Conservation (phyloP, 92 coral and sea anemone species). For the Galaxea fascicularis region DNA sequence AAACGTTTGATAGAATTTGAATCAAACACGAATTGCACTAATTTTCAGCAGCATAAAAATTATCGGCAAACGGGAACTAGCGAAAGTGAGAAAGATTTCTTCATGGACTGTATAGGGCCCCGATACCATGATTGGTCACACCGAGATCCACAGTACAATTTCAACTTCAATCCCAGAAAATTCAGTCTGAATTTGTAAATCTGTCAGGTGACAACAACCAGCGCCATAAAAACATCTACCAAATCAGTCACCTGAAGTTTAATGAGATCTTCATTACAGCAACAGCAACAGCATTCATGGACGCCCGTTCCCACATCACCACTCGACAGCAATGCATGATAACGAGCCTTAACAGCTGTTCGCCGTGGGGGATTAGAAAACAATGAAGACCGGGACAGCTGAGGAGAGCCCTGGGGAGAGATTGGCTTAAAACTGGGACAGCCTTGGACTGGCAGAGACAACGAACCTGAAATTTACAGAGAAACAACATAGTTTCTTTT, state of each 20-base stretch:
- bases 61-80: no score
- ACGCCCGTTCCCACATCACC: constrained; percentile 26
- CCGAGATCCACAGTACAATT: no score
- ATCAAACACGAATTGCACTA: background rate
- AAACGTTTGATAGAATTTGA: background rate
- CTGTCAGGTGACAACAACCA: background rate
- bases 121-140: no score
- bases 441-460: constrained; percentile 50
- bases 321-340: background rate
- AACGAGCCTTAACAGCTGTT: constrained; percentile 19
- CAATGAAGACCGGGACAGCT: constrained; percentile 33
- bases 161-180: no score
- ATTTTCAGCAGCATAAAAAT: background rate
- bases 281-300: constrained; percentile 78
- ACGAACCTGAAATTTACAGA: constrained; percentile 41
- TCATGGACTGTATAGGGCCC: no score
- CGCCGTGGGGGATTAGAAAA: constrained; percentile 42
- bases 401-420: constrained; percentile 60
- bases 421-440: constrained; percentile 55
- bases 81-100: no score
- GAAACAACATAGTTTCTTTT: background rate
- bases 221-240: background rate
- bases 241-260: constrained; percentile 84
- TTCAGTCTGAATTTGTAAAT: background rate
- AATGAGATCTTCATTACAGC: constrained; percentile 83